phyloP scores from a whole-genome alignment of 2,113 vertebrate species.

The Hemicordylus capensis region DNA sequence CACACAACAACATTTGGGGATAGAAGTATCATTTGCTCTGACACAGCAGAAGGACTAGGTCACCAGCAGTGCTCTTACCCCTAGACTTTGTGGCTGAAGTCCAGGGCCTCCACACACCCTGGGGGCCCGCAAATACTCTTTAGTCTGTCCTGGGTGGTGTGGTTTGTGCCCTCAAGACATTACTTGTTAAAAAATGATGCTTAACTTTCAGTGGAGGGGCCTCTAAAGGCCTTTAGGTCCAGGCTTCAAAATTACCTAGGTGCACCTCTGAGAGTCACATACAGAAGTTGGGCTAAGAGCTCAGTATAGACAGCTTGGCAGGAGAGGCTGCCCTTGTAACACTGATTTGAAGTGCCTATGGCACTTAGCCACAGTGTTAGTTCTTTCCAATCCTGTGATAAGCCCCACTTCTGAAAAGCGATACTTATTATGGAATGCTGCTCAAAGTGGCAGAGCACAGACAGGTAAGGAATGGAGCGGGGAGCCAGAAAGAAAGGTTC shows the following conservation, averaged over 20 bases:
- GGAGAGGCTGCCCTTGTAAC: neutral
- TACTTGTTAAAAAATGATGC: too few species aligned
- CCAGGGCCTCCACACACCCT: too few species aligned
- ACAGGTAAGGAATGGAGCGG: neutral
- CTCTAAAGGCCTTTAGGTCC: too few species aligned
- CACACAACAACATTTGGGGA: neutral
- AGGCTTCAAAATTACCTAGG: too few species aligned
- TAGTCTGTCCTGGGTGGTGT: too few species aligned
- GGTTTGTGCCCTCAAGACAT: too few species aligned
- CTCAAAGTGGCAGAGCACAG: neutral
- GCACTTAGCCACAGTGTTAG: neutral
- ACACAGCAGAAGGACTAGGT: neutral
- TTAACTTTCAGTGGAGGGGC: too few species aligned
- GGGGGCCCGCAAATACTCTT: too few species aligned
- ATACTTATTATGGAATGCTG: neutral
- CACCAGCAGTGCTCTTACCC: neutral
- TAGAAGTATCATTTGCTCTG: neutral
- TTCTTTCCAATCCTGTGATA: neutral
- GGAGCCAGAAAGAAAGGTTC: slow-evolving; percentile 24
- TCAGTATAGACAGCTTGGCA: neutral
- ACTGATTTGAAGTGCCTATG: neutral
- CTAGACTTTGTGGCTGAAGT: too few species aligned
- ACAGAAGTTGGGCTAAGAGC: neutral
- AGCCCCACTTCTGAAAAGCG: neutral
- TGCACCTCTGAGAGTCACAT: neutral